Evolutionary conservation across 2,113 vertebrate genomes (phyloP).

Genomic region (Nanger granti): DNA sequence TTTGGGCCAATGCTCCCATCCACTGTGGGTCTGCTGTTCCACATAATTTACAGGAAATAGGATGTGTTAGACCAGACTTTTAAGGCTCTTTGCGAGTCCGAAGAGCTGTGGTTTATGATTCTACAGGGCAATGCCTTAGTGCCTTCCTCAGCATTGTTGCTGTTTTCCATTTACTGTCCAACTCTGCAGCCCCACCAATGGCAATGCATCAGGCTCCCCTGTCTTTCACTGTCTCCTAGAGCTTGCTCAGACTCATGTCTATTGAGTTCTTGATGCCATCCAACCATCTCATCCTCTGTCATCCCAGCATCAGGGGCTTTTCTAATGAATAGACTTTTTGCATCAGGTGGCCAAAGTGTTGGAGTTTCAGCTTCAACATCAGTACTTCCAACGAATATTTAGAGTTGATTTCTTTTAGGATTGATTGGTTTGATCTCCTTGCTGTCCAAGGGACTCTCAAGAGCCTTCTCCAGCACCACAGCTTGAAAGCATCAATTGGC

Average conservation of each 20-base stretch:
- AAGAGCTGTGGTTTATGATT: neutral
- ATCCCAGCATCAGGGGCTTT: neutral
- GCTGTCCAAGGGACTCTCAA: neutral
- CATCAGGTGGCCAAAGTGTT: neutral
- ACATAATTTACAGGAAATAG: neutral
- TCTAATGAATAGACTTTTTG: neutral
- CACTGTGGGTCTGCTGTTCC: neutral
- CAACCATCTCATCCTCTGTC: neutral
- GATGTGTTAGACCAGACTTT: neutral
- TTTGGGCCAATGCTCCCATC: neutral
- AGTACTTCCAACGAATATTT: neutral
- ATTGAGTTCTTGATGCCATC: neutral
- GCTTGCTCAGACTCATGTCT: neutral
- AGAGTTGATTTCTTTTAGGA: neutral
- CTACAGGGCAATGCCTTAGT: neutral
- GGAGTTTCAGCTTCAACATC: neutral
- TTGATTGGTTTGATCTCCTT: neutral
- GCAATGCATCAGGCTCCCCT: neutral
- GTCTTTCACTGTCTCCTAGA: neutral
- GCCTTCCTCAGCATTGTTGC: neutral
- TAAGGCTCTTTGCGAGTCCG: neutral
- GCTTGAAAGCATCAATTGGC: neutral
- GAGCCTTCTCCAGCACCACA: neutral
- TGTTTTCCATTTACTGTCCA: neutral
- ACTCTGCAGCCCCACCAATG: accelerated